Base-by-base conservation (phyloP, 2,888 invertebrate genomes). In the Platycheirus rosarum region DNA sequence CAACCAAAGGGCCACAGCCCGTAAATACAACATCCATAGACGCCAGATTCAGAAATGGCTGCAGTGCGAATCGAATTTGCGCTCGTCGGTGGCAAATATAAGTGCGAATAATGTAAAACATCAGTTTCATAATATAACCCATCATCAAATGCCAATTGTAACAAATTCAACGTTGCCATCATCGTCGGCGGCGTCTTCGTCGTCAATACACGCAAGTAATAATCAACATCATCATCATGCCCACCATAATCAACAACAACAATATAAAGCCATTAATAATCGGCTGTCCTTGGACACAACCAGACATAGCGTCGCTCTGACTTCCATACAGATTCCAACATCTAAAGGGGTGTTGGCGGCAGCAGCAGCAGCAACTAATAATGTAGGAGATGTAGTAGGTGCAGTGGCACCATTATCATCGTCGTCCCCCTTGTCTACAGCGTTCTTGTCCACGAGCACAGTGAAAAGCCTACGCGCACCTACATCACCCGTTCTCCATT, bases 21-120 rank as follows among this genome's bases (percentile, higher is more conserved):
- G 97, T 87, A 97, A 97, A 91, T 97, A 96, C 90, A 95, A 96
- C 74, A 97, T 97, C 85, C 97, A 97, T 90, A 93, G 97, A 73
- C 93, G 97, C 75, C 97, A 97, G 91, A 97, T 97, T 86, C 97
- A 97, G 91, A 97, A 97, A 92, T 97, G 97, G 97, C 91, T 97
- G 85, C 97, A 97, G 91, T 95, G 95, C 87, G 96, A 96, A 90
- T 93, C 94, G 79, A 94, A 94, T 89, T 91, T 97, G 84, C 93
- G 96, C 87, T 95, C 94, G 79, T 94, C 94, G 86, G 94, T 96
- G 82, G 92, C 91, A 63, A 92, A 93, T 87, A 89, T 87, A 63
- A 86, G 88, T 70, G 90, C 90, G 80, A 88, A 86, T 84, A 89
- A 85, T 62, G 86, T 88, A 51, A 88, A 88, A 84, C 88, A 88